phyloP scores from a whole-genome alignment of 2,113 vertebrate genomes.

The Podarcis muralis region DNA sequence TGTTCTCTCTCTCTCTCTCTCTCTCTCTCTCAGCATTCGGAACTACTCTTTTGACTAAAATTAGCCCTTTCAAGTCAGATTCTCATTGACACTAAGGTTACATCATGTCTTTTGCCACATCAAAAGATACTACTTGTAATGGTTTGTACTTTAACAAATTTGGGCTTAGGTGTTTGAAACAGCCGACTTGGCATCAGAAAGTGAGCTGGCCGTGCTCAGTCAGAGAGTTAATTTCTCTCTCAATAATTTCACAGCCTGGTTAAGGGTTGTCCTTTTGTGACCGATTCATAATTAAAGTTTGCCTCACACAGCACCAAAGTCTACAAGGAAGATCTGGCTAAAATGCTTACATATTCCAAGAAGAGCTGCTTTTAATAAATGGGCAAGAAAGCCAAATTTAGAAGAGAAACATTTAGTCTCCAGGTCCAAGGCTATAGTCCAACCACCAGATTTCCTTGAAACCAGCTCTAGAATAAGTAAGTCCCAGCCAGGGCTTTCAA shows the following conservation, averaged over 20 bases:
- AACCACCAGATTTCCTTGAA: not conserved
- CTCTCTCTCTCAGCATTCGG: no score
- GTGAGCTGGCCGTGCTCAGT: not conserved
- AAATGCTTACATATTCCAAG: not conserved
- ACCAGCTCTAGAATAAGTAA: not conserved
- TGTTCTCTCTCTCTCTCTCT: not conserved
- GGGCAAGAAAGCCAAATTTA: not conserved
- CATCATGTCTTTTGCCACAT: constrained; percentile 1
- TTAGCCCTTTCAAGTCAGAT: not conserved
- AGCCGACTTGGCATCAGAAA: not conserved
- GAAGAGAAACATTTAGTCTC: not conserved
- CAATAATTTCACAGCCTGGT: not conserved
- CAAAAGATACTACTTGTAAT: not conserved
- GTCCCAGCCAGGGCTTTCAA: not conserved
- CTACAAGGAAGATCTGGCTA: not conserved
- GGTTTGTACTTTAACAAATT: not conserved
- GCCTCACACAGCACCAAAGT: not conserved
- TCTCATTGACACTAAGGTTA: not conserved
- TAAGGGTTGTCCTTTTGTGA: not conserved
- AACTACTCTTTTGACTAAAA: no score
- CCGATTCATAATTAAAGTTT: not conserved
- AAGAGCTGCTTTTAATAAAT: not conserved
- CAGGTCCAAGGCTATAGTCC: not conserved
- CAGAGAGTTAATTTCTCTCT: not conserved
- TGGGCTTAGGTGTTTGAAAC: not conserved